Evolutionary conservation across 2,797 vertebrate genomes (phyloP), one percentile per base, ranked within the genome.

Genomic region (Gila robusta): DNA sequence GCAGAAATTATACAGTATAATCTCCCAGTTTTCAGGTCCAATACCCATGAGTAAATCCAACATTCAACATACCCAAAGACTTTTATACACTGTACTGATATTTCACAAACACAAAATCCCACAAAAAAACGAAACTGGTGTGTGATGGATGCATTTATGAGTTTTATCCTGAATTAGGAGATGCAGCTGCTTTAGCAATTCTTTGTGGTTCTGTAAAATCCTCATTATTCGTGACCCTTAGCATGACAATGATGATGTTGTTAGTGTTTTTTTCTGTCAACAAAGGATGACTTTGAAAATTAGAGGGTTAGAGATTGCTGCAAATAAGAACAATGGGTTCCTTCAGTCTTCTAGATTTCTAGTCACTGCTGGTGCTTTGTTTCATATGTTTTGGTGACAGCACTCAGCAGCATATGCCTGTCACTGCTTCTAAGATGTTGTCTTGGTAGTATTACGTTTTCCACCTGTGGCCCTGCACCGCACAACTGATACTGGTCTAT

Each of bases 401-500:
- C 39, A 6, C 12, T 26, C 21, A 21, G 62, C 35, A 70, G 64
- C 44, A n/a, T 49, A 74, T 70, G 62, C 32, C 21, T 37, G 52
- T 21, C 44, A 37, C 16, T 35, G 28, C 47, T 39, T 66, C 23
- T 70, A 70, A 28, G 17, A 66, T 32, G n/a, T n/a, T 64, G 8
- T 66, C 77, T 74, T 49, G 74, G 73, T 87, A 79, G 62, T 67
- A 81, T 84, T 85, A 86, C 89, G 87, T 91, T 88, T 89, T 88
- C 85, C 78, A 84, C 35, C 78, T 81, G 83, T 72, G 87, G 87
- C 93, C 83, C 14, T 10, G 17, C 77, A 39, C 70, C 37, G 54
- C 70, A 81, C 84, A 52, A 92, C 91, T 92, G 91, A 92, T 93
- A 56, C n/a, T 86, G 70, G 86, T 79, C 82, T 86, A 78, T 70